Percentiles rank a stretch among this genome's conserved stretches.
Conservation (phyloP, 2,797 vertebrate species). For the Strix occidentalis region DNA sequence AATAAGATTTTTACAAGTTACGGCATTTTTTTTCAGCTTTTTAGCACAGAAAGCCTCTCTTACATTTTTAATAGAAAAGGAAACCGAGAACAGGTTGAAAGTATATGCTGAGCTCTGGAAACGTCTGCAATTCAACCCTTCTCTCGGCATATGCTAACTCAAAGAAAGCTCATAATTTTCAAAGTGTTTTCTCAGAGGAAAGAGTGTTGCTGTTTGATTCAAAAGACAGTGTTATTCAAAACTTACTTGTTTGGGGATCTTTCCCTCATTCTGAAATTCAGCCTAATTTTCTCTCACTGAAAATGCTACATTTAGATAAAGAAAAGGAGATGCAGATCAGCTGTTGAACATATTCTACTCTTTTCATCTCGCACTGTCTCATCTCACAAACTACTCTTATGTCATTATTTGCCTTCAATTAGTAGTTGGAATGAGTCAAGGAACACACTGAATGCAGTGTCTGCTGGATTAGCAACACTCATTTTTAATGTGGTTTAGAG, state of each 20-base stretch:
- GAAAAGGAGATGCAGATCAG: not conserved
- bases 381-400: not conserved
- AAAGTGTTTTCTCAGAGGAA: constrained; percentile 7
- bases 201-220: not conserved
- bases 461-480: not conserved
- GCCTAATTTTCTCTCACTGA: not conserved
- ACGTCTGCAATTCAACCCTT: constrained; percentile 14
- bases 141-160: not conserved
- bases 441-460: not conserved
- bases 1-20: constrained; percentile 12
- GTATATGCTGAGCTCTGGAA: not conserved
- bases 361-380: not conserved
- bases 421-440: not conserved
- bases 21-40: not conserved
- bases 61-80: constrained; percentile 36
- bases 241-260: not conserved
- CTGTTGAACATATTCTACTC: not conserved
- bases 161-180: constrained; percentile 4
- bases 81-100: not conserved
- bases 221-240: not conserved
- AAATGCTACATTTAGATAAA: not conserved
- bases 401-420: not conserved
- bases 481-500: not conserved
- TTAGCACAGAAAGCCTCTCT: not conserved
- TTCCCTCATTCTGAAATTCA: not conserved